A percentile compares a stretch with the other conserved stretches of the same genome.
These are phyloP conservation scores for Reticulitermes speratus DNA, from an alignment of 1,140 invertebrate genomes.

Conservation along the genomic window DNA sequence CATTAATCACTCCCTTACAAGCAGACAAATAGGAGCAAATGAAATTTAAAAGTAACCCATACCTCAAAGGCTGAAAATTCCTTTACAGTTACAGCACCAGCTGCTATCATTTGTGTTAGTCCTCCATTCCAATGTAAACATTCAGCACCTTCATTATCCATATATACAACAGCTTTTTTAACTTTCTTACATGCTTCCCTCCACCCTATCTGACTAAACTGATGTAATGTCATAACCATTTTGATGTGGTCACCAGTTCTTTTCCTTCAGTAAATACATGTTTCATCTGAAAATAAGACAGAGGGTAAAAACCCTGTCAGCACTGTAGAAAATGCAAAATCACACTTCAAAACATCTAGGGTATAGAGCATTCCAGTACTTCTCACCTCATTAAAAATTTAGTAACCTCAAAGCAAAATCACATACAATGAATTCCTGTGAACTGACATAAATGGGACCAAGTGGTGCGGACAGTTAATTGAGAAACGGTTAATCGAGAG, in stretches of 20 bases:
- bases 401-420: no score
- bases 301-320: no score
- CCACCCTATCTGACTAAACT: slow-evolving; percentile 48
- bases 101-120: slow-evolving; percentile 50
- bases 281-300: not conserved
- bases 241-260: not conserved
- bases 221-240: slow-evolving; percentile 31
- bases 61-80: slow-evolving; percentile 50
- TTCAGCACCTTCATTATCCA: slow-evolving; percentile 58
- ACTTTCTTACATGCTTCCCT: slow-evolving; percentile 55
- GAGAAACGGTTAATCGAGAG: no score
- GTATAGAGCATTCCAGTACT: no score
- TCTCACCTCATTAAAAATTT: no score
- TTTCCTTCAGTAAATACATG: not conserved
- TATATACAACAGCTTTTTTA: slow-evolving; percentile 59
- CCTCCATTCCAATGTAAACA: slow-evolving; percentile 64
- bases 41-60: slow-evolving; percentile 37
- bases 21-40: no score
- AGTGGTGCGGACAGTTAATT: no score
- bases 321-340: no score
- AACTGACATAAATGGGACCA: no score
- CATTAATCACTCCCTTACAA: no score
- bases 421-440: no score
- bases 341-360: no score
- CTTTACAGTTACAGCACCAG: slow-evolving; percentile 57